phyloP scores from a whole-genome alignment of 2,797 vertebrate genomes.

The Heliangelus exortis region DNA sequence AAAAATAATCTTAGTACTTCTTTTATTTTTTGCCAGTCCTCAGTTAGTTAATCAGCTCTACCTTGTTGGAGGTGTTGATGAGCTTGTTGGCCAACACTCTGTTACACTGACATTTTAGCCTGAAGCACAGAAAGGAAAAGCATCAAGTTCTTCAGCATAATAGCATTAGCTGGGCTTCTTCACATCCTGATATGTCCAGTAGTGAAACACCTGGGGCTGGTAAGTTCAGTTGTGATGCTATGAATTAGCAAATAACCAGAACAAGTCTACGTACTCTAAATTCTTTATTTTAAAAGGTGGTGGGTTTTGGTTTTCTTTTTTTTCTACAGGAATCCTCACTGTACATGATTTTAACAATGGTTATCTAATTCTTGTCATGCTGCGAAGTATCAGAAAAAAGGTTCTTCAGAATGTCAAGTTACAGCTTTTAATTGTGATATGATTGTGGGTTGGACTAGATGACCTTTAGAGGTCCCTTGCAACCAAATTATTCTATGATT shows the following conservation, averaged over 20 bases:
- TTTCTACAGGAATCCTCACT: not conserved
- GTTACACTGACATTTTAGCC: not conserved
- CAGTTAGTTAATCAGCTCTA: not conserved
- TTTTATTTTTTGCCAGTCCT: not conserved
- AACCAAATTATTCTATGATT: too few relatives aligned
- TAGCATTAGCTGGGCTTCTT: not conserved
- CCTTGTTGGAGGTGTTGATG: not conserved
- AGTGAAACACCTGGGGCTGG: not conserved
- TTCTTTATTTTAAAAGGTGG: not conserved
- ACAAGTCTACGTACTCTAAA: not conserved
- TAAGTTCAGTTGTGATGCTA: not conserved
- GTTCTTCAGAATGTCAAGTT: not conserved
- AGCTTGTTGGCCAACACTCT: not conserved
- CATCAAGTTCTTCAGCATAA: not conserved
- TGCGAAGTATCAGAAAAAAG: not conserved
- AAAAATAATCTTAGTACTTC: not conserved
- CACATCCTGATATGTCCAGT: not conserved
- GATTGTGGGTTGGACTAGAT: too few relatives aligned
- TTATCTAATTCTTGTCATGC: not conserved
- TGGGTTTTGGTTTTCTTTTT: not conserved
- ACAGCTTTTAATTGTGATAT: not conserved
- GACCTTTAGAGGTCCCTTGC: too few relatives aligned
- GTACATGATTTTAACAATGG: not conserved
- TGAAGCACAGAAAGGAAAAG: not conserved
- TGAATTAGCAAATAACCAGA: not conserved